Evolutionary conservation across 2,888 invertebrate species (phyloP).

Genomic region (Hofmannophila pseudospretella): DNA sequence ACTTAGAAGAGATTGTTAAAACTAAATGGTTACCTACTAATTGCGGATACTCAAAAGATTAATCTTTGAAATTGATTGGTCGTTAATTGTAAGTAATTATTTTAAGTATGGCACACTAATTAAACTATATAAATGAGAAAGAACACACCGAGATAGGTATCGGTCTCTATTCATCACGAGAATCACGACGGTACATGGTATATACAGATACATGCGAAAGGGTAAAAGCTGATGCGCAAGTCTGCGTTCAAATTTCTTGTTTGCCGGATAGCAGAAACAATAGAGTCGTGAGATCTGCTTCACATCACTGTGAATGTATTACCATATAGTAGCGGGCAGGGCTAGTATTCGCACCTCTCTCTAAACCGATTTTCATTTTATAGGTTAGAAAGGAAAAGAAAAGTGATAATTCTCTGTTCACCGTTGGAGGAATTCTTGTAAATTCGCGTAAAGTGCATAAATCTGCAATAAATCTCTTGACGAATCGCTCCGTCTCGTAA

Average conservation of each 20-base stretch:
- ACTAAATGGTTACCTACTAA: not conserved
- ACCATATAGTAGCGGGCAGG: slow-evolving; percentile 34
- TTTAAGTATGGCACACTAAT: slow-evolving; percentile 12
- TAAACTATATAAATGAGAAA: slow-evolving; percentile 24
- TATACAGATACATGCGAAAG: slow-evolving; percentile 44
- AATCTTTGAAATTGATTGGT: slow-evolving; percentile 2
- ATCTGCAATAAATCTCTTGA: slow-evolving; percentile 43
- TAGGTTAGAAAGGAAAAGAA: slow-evolving; percentile 3
- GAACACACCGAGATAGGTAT: slow-evolving; percentile 30
- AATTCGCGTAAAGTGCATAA: slow-evolving; percentile 26
- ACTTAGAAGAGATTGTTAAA: slow-evolving; percentile 1
- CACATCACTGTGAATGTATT: slow-evolving; percentile 40
- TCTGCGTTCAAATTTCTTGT: slow-evolving; percentile 55
- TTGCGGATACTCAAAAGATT: slow-evolving; percentile 2
- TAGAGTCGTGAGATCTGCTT: slow-evolving; percentile 66
- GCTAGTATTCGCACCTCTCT: slow-evolving; percentile 27
- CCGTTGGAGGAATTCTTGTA: slow-evolving; percentile 15
- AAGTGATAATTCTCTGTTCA: slow-evolving; percentile 8
- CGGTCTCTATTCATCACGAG: slow-evolving; percentile 49
- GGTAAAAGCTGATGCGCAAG: slow-evolving; percentile 58
- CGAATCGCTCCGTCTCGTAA: slow-evolving; percentile 53
- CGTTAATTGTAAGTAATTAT: slow-evolving; percentile 7
- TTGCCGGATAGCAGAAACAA: slow-evolving; percentile 56
- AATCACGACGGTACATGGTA: no score
- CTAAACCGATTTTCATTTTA: slow-evolving; percentile 9